Evolutionary conservation across 1,140 invertebrate genomes (phyloP).

Genomic region (Bombus pascuorum): DNA sequence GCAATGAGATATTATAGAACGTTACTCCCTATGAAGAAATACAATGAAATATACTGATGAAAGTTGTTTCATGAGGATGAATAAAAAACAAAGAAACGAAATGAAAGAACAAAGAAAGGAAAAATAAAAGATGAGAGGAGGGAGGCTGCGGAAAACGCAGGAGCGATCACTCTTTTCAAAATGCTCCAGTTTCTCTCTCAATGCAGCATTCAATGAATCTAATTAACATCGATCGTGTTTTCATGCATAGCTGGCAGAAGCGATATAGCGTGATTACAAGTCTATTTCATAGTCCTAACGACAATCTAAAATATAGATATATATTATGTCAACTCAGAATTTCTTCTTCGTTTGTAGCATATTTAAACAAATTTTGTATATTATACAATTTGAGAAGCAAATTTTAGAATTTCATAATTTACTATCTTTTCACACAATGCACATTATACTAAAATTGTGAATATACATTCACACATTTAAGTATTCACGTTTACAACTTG

Average conservation of each 20-base stretch:
- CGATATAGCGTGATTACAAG: not conserved
- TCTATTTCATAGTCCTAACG: not conserved
- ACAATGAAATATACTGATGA: not conserved
- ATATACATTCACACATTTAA: not conserved
- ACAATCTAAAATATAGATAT: no score
- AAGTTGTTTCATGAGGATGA: not conserved
- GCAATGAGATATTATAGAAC: slow-evolving; percentile 13
- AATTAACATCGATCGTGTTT: slow-evolving; percentile 37
- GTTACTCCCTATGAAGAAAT: not conserved
- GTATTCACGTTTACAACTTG: not conserved
- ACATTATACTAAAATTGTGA: not conserved
- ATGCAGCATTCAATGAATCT: slow-evolving; percentile 33
- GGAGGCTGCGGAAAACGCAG: slow-evolving; percentile 29
- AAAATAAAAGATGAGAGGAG: not conserved
- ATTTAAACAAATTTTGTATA: not conserved
- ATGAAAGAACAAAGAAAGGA: not conserved
- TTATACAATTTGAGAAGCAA: not conserved
- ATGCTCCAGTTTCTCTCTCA: slow-evolving; percentile 7
- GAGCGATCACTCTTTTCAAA: slow-evolving; percentile 31
- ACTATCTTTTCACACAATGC: not conserved
- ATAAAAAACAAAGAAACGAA: not conserved
- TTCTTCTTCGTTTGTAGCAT: not conserved
- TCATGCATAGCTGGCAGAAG: not conserved
- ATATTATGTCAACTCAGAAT: no score
- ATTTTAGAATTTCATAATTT: not conserved